These are phyloP conservation scores for Philereme vetulata DNA, from an alignment of 2,888 invertebrate genomes.

Conservation along the genomic window DNA sequence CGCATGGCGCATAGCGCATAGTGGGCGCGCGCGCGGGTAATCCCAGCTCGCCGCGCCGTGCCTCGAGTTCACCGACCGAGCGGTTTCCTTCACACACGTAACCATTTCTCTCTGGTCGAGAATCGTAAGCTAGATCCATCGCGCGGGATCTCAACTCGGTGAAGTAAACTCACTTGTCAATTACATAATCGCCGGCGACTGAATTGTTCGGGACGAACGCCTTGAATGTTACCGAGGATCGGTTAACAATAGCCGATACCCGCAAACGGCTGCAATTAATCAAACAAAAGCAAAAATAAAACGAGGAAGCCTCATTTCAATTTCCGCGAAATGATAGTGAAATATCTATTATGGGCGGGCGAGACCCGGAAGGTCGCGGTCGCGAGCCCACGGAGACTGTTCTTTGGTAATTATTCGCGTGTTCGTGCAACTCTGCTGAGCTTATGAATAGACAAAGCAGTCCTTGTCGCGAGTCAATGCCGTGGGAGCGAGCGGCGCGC, in stretches of 20 bases:
- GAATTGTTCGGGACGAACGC: not conserved
- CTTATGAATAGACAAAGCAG: no score
- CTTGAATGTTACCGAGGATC: not conserved
- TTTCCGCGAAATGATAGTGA: no score
- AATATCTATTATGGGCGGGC: not conserved
- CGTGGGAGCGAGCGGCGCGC: not conserved
- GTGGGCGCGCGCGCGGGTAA: not conserved
- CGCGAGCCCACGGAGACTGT: no score
- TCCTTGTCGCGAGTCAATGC: not conserved
- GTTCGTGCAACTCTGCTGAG: no score
- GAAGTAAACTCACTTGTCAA: not conserved
- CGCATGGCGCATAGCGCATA: no score
- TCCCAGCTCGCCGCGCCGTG: not conserved
- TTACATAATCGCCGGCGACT: not conserved
- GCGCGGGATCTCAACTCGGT: not conserved
- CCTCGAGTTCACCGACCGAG: not conserved
- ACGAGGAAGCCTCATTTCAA: not conserved
- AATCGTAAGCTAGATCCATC: not conserved
- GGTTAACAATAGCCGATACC: not conserved
- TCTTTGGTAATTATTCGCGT: no score
- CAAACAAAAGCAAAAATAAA: not conserved
- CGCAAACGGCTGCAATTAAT: not conserved
- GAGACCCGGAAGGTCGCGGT: not conserved
- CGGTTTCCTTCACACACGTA: not conserved
- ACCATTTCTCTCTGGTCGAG: not conserved